Evolutionary conservation across 2,888 invertebrate species (phyloP).

Genomic region (Hydraecia micacea): DNA sequence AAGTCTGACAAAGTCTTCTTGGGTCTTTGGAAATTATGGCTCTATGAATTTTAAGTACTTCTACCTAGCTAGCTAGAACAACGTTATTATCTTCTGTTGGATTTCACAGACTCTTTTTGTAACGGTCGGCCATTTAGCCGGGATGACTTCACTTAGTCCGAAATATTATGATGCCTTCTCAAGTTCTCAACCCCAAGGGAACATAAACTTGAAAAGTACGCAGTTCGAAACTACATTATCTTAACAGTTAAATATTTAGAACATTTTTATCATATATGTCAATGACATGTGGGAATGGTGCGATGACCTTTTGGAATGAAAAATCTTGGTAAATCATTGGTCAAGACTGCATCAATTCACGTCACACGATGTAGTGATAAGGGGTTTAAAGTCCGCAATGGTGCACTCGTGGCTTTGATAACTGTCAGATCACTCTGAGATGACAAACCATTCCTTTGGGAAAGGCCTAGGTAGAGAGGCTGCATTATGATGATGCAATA

Average conservation of each 20-base stretch:
- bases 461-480: not conserved
- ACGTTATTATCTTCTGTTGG: not conserved
- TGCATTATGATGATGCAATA: not conserved
- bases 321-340: slow-evolving; percentile 49
- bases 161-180: not conserved
- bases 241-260: slow-evolving; percentile 8
- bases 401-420: slow-evolving; percentile 27
- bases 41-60: slow-evolving; percentile 1
- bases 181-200: not conserved
- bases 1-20: not conserved
- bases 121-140: not conserved
- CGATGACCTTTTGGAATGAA: slow-evolving; percentile 39
- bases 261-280: slow-evolving; percentile 39
- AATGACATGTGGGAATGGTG: slow-evolving; percentile 39
- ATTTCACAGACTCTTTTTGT: not conserved
- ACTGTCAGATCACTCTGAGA: slow-evolving; percentile 6
- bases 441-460: slow-evolving; percentile 18
- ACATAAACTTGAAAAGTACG: slow-evolving; percentile 4
- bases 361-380: slow-evolving; percentile 41
- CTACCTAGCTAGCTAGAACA: not conserved
- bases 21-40: not conserved
- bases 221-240: slow-evolving; percentile 5
- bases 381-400: slow-evolving; percentile 43
- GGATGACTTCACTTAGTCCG: not conserved
- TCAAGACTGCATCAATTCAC: slow-evolving; percentile 40